phyloP scores from a whole-genome alignment of 1,140 invertebrate species.

The Tenebrio molitor region DNA sequence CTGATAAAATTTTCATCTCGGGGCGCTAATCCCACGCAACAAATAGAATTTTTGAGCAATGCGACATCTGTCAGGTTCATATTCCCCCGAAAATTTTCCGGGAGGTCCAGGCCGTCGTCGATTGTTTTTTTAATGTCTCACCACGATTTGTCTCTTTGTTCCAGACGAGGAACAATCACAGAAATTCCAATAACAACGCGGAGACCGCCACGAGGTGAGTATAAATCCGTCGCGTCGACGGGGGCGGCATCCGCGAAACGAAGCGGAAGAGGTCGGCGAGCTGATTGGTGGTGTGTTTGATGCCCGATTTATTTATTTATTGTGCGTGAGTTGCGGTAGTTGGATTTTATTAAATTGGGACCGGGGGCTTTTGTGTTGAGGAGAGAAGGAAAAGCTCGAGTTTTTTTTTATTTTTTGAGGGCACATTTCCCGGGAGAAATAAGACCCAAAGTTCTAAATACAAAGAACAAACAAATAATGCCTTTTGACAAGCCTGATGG shows the following conservation, averaged over 20 bases:
- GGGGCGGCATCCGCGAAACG: background rate
- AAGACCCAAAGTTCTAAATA: constrained; percentile 39
- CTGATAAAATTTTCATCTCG: too few species aligned
- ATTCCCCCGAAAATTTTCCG: too few species aligned
- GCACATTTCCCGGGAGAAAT: constrained; percentile 35
- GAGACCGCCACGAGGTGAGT: constrained; percentile 33
- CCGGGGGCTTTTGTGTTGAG: constrained; percentile 13
- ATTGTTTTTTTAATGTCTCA: too few species aligned
- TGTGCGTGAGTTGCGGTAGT: constrained; percentile 26
- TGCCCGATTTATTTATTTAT: constrained; percentile 33
- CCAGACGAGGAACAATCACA: constrained; percentile 38
- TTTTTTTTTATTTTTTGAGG: constrained; percentile 21
- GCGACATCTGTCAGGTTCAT: background rate
- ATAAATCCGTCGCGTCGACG: constrained; percentile 1
- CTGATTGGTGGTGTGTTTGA: constrained; percentile 26
- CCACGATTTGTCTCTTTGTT: background rate
- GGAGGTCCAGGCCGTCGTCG: too few species aligned
- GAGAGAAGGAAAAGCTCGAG: constrained; percentile 15
- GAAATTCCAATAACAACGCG: constrained; percentile 41
- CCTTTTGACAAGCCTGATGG: constrained; percentile 37
- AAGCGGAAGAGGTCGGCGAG: background rate
- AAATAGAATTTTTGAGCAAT: constrained; percentile 14
- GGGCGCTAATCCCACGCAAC: background rate
- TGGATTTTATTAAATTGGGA: constrained; percentile 37
- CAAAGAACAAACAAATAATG: constrained; percentile 39